Evolutionary conservation across 2,797 vertebrate species (phyloP), one percentile per base, ranked within the genome.

Genomic region (Fringilla coelebs): DNA sequence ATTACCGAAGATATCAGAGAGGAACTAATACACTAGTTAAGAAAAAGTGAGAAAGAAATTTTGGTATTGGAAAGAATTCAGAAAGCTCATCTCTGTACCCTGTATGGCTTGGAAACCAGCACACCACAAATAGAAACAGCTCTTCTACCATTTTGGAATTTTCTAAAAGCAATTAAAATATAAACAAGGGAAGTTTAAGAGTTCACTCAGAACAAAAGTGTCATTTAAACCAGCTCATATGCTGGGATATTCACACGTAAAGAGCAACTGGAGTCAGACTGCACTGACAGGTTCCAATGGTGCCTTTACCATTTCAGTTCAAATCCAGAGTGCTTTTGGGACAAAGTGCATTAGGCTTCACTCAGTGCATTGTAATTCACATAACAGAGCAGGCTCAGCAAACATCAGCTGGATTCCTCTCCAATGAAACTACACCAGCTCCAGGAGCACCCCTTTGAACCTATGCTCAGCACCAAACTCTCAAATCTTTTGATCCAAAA

Each of bases 171-270:
- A 7, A 94, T n/a, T 89, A 36, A 92, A 94, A 49, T 82, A 94
- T 87, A 95, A 96, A 95, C 93, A 96, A 57, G 95, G 94, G 91
- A 95, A 93, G 88, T 94, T 94, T 95, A 95, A 87, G 89, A 96
- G 83, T 92, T 95, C 89, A 86, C 36, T 85, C 54, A 71, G 88
- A 94, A 94, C 85, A 95, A 94, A 96, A 54, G 88, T 94, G 94
- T 90, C 71, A 68, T 90, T 95, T 90, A 95, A 91, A 94, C 82
- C 84, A 91, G 67, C 67, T 82, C 51, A 52, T 67, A 63, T 51
- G 55, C 40, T 75, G 68, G 38, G 91, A 80, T 74, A 75, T 72
- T 89, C 91, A 94, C 92, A 90, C 13, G 1, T 85, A 68, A 94
- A 77, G 54, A 84, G 32, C 0, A 0, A 63, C 79, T 19, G 22